These are phyloP conservation scores for Corydoras maculifer DNA, from an alignment of 2,113 vertebrate species.

Conservation along the genomic window DNA sequence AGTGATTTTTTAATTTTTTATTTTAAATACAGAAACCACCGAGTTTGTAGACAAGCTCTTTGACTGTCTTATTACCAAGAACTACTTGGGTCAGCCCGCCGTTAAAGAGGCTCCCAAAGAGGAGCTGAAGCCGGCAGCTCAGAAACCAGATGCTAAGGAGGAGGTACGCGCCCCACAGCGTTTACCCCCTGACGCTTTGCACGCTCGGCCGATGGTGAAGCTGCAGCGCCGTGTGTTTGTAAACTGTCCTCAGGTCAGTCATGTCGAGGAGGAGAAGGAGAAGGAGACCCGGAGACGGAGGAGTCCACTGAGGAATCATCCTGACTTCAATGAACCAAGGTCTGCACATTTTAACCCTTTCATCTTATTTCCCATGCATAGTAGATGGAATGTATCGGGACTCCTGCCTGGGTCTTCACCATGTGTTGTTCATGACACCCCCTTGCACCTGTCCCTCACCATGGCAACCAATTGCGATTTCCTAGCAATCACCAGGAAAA, in stretches of 20 bases:
- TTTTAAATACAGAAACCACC: slow-evolving; percentile 78
- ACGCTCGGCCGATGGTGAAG: not conserved
- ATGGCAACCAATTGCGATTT: too few relatives aligned
- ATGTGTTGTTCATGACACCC: too few relatives aligned
- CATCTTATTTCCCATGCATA: not conserved
- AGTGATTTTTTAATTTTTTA: not conserved
- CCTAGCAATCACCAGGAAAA: too few relatives aligned
- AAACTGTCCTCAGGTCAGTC: slow-evolving; percentile 61
- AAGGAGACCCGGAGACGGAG: slow-evolving; percentile 84
- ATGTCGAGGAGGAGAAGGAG: slow-evolving; percentile 83
- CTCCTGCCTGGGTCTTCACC: too few relatives aligned
- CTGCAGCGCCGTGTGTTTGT: not conserved
- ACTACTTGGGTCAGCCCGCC: slow-evolving; percentile 73
- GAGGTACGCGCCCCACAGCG: slow-evolving; percentile 45
- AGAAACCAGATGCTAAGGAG: slow-evolving; percentile 77
- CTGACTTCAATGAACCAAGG: slow-evolving; percentile 87
- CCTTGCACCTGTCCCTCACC: too few relatives aligned
- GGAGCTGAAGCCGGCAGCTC: slow-evolving; percentile 69
- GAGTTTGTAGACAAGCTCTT: slow-evolving; percentile 98
- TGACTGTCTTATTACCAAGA: slow-evolving; percentile 90
- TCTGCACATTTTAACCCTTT: slow-evolving; percentile 43
- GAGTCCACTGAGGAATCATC: slow-evolving; percentile 83
- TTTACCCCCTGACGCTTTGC: not conserved
- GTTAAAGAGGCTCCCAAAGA: slow-evolving; percentile 78
- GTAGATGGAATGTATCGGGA: too few relatives aligned